Evolutionary conservation across 64 coral and sea anemone genomes (phyloP).

Genomic region (Dendronephthya gigantea): DNA sequence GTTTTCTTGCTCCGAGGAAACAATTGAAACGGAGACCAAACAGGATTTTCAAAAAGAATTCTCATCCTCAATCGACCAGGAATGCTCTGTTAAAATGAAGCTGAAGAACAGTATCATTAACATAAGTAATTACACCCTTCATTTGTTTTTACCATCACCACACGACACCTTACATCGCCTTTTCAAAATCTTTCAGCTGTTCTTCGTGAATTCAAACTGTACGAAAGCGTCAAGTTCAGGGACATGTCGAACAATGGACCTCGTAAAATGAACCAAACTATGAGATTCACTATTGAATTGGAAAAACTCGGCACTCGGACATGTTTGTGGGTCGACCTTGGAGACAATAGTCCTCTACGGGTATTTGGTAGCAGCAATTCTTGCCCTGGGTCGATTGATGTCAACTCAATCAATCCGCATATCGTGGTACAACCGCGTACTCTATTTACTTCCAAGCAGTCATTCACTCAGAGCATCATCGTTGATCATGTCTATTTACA

Average conservation of each 20-base stretch:
- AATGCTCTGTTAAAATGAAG: background rate
- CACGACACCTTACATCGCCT: constrained; percentile 41
- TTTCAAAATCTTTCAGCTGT: background rate
- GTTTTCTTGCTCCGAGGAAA: too few species aligned
- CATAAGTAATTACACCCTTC: background rate
- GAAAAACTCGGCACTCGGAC: constrained; percentile 40
- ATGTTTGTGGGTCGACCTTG: constrained; percentile 39
- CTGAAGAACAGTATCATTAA: constrained; percentile 27
- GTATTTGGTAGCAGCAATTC: constrained; percentile 36
- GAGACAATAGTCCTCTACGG: constrained; percentile 15
- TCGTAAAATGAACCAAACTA: constrained; percentile 18
- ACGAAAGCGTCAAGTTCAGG: constrained; percentile 31
- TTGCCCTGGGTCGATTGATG: background rate
- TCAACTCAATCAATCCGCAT: too few species aligned
- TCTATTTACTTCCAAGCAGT: background rate
- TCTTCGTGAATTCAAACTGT: background rate
- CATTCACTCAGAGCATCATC: background rate
- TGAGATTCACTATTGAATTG: constrained; percentile 34
- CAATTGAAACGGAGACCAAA: background rate
- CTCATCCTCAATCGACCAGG: constrained; percentile 36
- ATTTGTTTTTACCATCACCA: constrained; percentile 29
- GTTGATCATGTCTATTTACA: constrained; percentile 18
- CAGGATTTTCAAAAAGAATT: constrained; percentile 43
- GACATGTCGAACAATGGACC: constrained; percentile 32
- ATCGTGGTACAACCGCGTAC: too few species aligned